Evolutionary conservation across 2,797 vertebrate species (phyloP).

Genomic region (Meda fulgida): DNA sequence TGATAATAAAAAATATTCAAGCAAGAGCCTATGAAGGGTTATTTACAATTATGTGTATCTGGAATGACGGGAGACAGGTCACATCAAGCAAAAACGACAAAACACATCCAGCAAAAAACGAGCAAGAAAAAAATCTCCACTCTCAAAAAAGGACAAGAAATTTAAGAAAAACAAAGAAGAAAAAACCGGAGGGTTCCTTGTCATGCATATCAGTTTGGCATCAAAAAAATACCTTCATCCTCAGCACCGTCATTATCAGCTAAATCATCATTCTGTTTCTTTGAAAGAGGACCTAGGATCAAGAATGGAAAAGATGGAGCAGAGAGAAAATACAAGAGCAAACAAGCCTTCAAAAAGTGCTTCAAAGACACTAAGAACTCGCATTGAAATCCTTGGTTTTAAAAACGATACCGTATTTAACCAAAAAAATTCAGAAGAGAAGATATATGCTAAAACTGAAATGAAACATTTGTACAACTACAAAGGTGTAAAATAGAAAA

Average conservation of each 20-base stretch:
- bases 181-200: constrained; percentile 88
- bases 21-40: constrained; percentile 79
- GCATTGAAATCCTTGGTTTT: constrained; percentile 59
- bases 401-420: constrained; percentile 63
- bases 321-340: constrained; percentile 93
- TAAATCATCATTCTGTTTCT: constrained; percentile 99
- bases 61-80: constrained; percentile 79
- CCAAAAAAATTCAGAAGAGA: constrained; percentile 56
- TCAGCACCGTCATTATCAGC: constrained; percentile 99
- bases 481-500: constrained; percentile 39
- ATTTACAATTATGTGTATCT: constrained; percentile 74
- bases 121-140: constrained; percentile 92
- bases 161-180: constrained; percentile 96
- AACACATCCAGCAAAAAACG: constrained; percentile 96
- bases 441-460: constrained; percentile 51
- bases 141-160: constrained; percentile 97
- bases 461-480: constrained; percentile 30
- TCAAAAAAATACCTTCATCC: constrained; percentile 98
- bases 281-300: constrained; percentile 99
- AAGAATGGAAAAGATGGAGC: constrained; percentile 97
- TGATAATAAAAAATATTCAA: constrained; percentile 76
- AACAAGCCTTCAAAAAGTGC: constrained; percentile 88
- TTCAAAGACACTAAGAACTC: constrained; percentile 79
- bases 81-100: constrained; percentile 99
- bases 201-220: constrained; percentile 99